These are phyloP conservation scores for Micrasema minimum DNA, from an alignment of 1,140 invertebrate genomes.

Conservation along the genomic window DNA sequence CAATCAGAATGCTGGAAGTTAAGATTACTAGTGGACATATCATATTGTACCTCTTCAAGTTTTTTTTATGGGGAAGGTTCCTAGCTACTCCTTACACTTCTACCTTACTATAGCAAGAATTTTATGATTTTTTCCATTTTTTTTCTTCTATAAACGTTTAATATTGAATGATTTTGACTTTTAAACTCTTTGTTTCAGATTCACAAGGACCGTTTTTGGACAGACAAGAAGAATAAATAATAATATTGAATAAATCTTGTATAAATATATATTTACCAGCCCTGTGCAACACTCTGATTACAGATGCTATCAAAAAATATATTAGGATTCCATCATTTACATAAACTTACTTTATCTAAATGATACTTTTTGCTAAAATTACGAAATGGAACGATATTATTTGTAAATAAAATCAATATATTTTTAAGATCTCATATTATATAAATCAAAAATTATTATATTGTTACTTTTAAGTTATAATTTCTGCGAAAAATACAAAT, in stretches of 20 bases:
- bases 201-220: constrained; percentile 44
- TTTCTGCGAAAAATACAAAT: too few relatives aligned
- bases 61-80: too few relatives aligned
- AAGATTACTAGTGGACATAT: too few relatives aligned
- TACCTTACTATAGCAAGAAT: too few relatives aligned
- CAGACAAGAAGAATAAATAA: constrained; percentile 51
- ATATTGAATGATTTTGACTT: too few relatives aligned
- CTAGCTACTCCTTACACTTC: too few relatives aligned
- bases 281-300: constrained; percentile 39
- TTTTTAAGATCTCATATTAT: background rate
- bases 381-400: background rate
- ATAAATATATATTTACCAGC: constrained; percentile 46
- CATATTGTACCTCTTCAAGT: too few relatives aligned
- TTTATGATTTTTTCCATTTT: too few relatives aligned
- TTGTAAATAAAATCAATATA: constrained; percentile 1
- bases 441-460: too few relatives aligned
- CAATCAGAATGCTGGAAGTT: too few relatives aligned
- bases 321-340: constrained; percentile 2
- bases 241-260: constrained; percentile 42
- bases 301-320: constrained; percentile 29
- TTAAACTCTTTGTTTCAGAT: constrained; percentile 45
- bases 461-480: too few relatives aligned
- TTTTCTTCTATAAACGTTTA: too few relatives aligned
- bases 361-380: background rate
- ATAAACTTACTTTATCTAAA: background rate